Conservation (phyloP, 2,797 vertebrate genomes). For the Danionella dracula region DNA sequence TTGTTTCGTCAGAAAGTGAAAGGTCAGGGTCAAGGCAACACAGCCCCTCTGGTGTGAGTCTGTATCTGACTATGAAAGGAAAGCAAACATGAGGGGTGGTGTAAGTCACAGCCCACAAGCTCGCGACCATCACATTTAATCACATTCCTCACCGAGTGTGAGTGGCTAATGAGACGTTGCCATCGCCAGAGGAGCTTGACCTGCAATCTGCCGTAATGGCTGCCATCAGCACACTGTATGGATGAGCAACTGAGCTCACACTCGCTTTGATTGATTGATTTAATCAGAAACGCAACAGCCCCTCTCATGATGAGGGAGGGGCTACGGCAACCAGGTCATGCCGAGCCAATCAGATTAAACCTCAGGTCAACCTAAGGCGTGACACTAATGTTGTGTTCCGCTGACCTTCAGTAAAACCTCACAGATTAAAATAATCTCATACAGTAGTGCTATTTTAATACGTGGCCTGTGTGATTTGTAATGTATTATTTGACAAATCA, state of each 20-base stretch:
- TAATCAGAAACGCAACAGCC: conserved; percentile 59
- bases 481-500: background rate
- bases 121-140: conserved; percentile 4
- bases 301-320: background rate
- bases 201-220: conserved; percentile 22
- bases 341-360: background rate
- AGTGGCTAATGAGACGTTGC: conserved; percentile 19
- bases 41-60: background rate
- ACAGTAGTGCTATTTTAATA: background rate
- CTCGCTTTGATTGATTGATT: conserved; percentile 67
- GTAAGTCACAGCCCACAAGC: conserved; percentile 6
- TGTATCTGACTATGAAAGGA: conserved; percentile 5
- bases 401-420: background rate
- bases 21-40: conserved; percentile 24
- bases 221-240: conserved; percentile 5
- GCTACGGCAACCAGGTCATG: background rate
- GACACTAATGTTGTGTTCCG: background rate
- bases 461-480: background rate
- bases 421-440: background rate
- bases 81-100: background rate
- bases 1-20: background rate
- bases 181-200: conserved; percentile 18
- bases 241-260: background rate
- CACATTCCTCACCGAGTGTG: conserved; percentile 15
- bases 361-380: background rate